Base-by-base conservation (phyloP, 37 sponge, comb jelly and placozoan genomes). In the Ianthella basta region DNA sequence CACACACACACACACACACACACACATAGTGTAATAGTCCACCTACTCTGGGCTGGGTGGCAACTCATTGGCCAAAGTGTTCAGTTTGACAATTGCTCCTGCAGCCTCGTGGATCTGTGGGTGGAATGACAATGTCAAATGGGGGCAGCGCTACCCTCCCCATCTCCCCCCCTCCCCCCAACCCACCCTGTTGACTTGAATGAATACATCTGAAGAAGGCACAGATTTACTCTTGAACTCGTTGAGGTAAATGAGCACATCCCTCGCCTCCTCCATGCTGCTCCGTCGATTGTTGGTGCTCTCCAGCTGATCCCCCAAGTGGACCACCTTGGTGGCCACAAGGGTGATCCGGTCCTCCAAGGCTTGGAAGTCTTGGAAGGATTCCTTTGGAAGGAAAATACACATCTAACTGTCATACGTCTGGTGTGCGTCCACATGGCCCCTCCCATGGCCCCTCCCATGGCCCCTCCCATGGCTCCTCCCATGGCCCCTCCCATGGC, bases 251-350 rank as follows among this genome's bases (percentile, higher is more conserved):
- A 65, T 68, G 86, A 97, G 89, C 68, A 94, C 81, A 24, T 82
- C 81, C 53, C 70, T 82, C 0, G 97, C 97, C 79, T 94, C 93
- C 54, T 90, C 83, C 32, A 86, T 86, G 56, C 87, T 60, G 55
- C 24, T 20, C 20, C 94, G 79, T 0, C 85, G 66, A 37, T 66
- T 65, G 88, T 97, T 97, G 38, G 89, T 83, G 66, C 88, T 87
- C 91, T 97, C 97, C 91, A 97, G 86, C 82, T 97, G 97, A 84
- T 97, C 97, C 12, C 97, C 97, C 18, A 97, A 87, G 44, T 97
- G 94, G n/a, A 97, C 97, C 82, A 97, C 97, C 78, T 97, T 97
- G 41, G 92, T 91, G 19, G 97, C 91, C 40, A 97, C 92, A 3
- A 80, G 37, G 14, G 88, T 92, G 35, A 97, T 92, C 67, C 92